Conservation (phyloP, 2,797 vertebrate species). For the Percopsis omiscomaycus region DNA sequence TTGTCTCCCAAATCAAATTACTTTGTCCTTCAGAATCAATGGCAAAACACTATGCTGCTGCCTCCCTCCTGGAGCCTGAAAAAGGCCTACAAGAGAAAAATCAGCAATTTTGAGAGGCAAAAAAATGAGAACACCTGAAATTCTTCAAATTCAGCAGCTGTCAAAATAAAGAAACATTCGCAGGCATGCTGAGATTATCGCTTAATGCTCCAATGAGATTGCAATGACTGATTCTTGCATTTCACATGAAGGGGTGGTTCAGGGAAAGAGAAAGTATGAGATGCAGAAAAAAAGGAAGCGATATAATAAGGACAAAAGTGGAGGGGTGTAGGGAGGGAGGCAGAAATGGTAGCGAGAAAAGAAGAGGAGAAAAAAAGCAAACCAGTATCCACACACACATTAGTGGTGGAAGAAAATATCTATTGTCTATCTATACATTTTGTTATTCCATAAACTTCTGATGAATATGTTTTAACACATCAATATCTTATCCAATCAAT, state of each 20-base stretch:
- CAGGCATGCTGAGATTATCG: conserved; percentile 15
- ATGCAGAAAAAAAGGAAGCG: neutral
- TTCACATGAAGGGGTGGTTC: conserved; percentile 28
- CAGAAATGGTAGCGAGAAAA: neutral
- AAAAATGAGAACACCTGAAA: conserved; percentile 10
- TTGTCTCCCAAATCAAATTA: conserved; percentile 44
- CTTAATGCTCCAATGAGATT: conserved; percentile 48
- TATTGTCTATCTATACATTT: no score
- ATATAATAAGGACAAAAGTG: neutral
- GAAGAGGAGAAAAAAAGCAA: neutral
- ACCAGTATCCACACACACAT: no score
- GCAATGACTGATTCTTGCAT: conserved; percentile 47
- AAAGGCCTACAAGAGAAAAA: conserved; percentile 17
- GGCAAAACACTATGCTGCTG: conserved; percentile 13
- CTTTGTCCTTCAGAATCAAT: conserved; percentile 41
- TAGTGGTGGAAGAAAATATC: no score
- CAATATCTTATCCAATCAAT: no score
- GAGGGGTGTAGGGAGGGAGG: neutral
- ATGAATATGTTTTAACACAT: no score
- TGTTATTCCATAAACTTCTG: no score
- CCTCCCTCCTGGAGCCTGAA: conserved; percentile 13
- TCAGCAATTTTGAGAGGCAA: conserved; percentile 18
- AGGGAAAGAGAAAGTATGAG: neutral
- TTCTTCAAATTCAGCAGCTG: conserved; percentile 29
- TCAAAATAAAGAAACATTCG: conserved; percentile 35